These are phyloP conservation scores for Turritopsis rubra DNA, from an alignment of 30 jellyfish, hydroid and myxozoan genomes.

Conservation along the genomic window DNA sequence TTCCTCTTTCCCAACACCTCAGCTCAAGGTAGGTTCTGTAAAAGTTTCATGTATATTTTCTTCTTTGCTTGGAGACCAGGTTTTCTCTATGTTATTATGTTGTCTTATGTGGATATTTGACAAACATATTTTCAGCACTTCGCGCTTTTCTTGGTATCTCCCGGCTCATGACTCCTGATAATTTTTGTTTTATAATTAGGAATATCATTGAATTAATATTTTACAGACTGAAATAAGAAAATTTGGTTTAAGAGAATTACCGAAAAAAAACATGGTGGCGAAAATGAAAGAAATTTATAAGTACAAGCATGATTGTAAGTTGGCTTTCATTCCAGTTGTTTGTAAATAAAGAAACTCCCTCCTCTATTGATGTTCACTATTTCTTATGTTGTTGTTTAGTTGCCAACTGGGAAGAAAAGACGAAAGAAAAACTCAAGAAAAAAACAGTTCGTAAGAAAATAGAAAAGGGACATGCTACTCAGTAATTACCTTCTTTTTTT, in stretches of 20 bases:
- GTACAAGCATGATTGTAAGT: conserved; percentile 68
- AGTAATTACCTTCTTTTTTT: not conserved
- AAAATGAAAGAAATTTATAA: conserved; percentile 77
- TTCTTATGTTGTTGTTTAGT: not conserved
- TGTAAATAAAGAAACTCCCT: not conserved
- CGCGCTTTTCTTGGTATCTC: too few species aligned
- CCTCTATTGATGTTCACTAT: not conserved
- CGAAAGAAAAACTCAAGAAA: conserved; percentile 2
- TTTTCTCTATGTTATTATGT: too few species aligned
- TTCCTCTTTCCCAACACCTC: conserved; percentile 65
- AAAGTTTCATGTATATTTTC: too few species aligned
- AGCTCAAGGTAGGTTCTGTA: conserved; percentile 44
- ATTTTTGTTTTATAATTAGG: not conserved
- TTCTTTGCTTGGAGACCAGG: too few species aligned
- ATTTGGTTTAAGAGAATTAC: conserved; percentile 53
- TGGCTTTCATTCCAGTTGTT: not conserved
- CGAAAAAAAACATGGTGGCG: conserved; percentile 74
- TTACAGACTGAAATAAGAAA: conserved; percentile 50
- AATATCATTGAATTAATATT: not conserved
- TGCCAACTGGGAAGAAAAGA: conserved; percentile 29
- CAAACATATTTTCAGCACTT: too few species aligned
- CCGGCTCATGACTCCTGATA: too few species aligned
- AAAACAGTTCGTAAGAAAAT: not conserved
- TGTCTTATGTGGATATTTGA: too few species aligned
- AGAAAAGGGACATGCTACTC: not conserved